A percentile compares a stretch with the other conserved stretches of the same genome.
phyloP scores from a whole-genome alignment of 2,797 vertebrate species.

The Phalloptychus januarius region DNA sequence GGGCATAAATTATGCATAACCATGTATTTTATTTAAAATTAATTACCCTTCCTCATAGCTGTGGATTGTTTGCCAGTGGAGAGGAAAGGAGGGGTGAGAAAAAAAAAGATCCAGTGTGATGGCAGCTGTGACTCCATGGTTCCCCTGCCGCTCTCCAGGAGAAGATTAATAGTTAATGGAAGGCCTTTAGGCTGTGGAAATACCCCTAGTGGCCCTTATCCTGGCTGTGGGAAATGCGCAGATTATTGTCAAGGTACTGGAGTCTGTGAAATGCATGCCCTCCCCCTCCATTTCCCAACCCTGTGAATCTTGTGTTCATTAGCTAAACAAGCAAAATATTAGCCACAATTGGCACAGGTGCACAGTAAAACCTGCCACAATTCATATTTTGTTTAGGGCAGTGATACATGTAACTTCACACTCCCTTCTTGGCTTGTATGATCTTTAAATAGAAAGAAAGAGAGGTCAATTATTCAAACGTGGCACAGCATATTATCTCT shows the following conservation, averaged over 20 bases:
- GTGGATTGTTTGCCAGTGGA: constrained; percentile 69
- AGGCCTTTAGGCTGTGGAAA: constrained; percentile 79
- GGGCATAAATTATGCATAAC: constrained; percentile 82
- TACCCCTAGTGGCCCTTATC: constrained; percentile 68
- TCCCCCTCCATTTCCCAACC: constrained; percentile 51
- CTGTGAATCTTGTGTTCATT: constrained; percentile 62
- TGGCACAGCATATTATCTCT: constrained; percentile 69
- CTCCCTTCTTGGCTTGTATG: constrained; percentile 45
- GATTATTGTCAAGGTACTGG: constrained; percentile 74
- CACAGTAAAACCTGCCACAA: constrained; percentile 44
- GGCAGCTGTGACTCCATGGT: constrained; percentile 75
- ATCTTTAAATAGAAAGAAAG: constrained; percentile 70
- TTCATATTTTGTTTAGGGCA: constrained; percentile 52
- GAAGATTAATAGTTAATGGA: constrained; percentile 81
- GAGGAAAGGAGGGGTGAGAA: constrained; percentile 18
- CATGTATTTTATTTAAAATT: constrained; percentile 82
- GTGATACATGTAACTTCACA: constrained; percentile 53
- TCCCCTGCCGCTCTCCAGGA: constrained; percentile 70
- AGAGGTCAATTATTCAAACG: constrained; percentile 68
- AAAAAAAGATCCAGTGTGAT: constrained; percentile 46
- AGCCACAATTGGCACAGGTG: constrained; percentile 39
- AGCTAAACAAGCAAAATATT: constrained; percentile 53
- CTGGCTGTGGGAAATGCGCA: constrained; percentile 67
- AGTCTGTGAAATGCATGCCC: constrained; percentile 53
- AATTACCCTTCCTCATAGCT: constrained; percentile 74